Conservation (phyloP, 1,140 invertebrate genomes). For the Lysiphlebus fabarum region DNA sequence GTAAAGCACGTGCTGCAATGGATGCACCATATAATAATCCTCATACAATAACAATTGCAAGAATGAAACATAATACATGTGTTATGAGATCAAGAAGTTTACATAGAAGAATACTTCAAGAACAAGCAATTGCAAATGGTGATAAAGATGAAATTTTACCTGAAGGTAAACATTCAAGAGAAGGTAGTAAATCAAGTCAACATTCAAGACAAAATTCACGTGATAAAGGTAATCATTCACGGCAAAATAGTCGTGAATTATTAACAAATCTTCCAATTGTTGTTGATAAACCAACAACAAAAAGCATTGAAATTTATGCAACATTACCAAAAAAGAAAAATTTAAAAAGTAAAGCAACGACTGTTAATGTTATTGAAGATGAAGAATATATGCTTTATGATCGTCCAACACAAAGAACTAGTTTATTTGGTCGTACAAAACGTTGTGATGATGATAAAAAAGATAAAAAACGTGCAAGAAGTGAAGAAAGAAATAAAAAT, state of each 20-base stretch:
- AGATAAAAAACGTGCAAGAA: constrained; percentile 76
- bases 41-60: constrained; percentile 80
- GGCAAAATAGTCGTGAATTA: constrained; percentile 65
- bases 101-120: constrained; percentile 72
- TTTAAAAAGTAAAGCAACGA: constrained; percentile 61
- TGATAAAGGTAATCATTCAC: constrained; percentile 61
- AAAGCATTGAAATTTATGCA: constrained; percentile 86
- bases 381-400: constrained; percentile 68
- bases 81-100: constrained; percentile 85
- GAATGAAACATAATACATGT: constrained; percentile 92
- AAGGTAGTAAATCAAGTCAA: constrained; percentile 64
- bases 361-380: constrained; percentile 65
- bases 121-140: constrained; percentile 57
- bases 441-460: constrained; percentile 69
- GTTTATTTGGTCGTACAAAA: constrained; percentile 64
- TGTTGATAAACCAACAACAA: constrained; percentile 59
- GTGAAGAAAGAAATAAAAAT: constrained; percentile 75
- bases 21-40: constrained; percentile 89
- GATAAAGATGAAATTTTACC: constrained; percentile 57
- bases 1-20: constrained; percentile 84
- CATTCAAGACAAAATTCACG: constrained; percentile 67
- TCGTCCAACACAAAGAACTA: constrained; percentile 63
- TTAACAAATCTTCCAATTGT: constrained; percentile 48
- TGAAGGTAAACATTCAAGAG: constrained; percentile 72
- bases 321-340: constrained; percentile 86